Conservation (phyloP, 2,113 vertebrate species). For the Leptocoma aspasia region DNA sequence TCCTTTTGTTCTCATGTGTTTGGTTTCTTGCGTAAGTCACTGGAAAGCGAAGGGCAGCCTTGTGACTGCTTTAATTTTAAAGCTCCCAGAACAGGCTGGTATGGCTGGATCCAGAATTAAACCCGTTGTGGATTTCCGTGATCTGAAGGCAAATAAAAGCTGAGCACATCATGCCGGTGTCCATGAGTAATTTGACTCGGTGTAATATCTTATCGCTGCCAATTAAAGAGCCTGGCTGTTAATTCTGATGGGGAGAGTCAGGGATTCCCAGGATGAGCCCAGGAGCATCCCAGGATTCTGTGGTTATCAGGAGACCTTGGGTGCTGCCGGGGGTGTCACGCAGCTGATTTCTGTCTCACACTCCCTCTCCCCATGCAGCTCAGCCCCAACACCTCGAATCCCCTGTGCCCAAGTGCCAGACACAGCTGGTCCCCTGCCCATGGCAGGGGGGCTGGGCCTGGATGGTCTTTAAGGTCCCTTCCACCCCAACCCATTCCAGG, state of each 20-base stretch:
- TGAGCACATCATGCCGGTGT: neutral
- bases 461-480: neutral
- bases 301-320: neutral
- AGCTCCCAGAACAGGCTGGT: neutral
- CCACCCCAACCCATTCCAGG: neutral
- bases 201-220: neutral
- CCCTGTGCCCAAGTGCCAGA: slow-evolving; percentile 10
- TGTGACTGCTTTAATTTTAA: slow-evolving; percentile 39
- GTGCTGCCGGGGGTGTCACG: accelerated
- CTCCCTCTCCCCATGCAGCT: neutral
- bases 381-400: neutral
- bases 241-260: neutral
- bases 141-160: neutral
- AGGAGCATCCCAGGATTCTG: neutral
- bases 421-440: neutral
- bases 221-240: neutral
- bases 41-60: slow-evolving; percentile 35
- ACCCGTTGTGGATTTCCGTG: neutral
- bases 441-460: neutral
- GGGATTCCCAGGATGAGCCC: neutral
- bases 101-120: neutral
- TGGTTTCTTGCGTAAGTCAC: slow-evolving; percentile 4
- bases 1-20: neutral
- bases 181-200: neutral
- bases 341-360: slow-evolving; percentile 18